Evolutionary conservation across 2,113 vertebrate species (phyloP).

Genomic region (Macquaria ambigua): DNA sequence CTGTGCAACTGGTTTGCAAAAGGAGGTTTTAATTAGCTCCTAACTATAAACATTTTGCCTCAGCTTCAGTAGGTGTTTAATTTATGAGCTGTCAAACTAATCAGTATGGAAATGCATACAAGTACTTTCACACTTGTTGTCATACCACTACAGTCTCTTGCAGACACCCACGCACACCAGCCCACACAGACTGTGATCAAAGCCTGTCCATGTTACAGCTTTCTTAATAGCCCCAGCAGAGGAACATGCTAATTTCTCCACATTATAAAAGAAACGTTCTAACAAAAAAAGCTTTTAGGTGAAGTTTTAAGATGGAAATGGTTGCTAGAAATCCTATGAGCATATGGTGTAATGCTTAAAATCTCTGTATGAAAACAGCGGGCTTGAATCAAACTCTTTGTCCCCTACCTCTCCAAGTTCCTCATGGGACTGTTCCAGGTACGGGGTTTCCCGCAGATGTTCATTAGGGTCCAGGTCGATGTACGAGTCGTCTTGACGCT

Average conservation of each 20-base stretch:
- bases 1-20: not conserved
- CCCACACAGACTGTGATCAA: constrained; percentile 33
- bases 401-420: constrained; percentile 94
- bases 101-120: constrained; percentile 23
- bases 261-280: constrained; percentile 26
- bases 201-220: constrained; percentile 23
- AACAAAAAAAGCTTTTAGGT: constrained; percentile 1
- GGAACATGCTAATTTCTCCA: constrained; percentile 25
- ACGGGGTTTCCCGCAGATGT: constrained; percentile 90
- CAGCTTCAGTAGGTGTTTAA: constrained; percentile 47
- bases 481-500: constrained; percentile 95
- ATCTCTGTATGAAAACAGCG: not conserved
- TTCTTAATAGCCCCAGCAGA: constrained; percentile 20
- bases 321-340: not conserved
- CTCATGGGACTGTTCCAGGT: constrained; percentile 92
- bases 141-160: not conserved
- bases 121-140: constrained; percentile 31
- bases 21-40: constrained; percentile 1
- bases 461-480: constrained; percentile 91
- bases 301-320: constrained; percentile 13
- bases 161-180: constrained; percentile 11
- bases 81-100: constrained; percentile 51
- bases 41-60: constrained; percentile 14
- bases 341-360: not conserved
- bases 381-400: not conserved